Evolutionary conservation across 64 coral and sea anemone species (phyloP).

Genomic region (Astreopora myriophthalma): DNA sequence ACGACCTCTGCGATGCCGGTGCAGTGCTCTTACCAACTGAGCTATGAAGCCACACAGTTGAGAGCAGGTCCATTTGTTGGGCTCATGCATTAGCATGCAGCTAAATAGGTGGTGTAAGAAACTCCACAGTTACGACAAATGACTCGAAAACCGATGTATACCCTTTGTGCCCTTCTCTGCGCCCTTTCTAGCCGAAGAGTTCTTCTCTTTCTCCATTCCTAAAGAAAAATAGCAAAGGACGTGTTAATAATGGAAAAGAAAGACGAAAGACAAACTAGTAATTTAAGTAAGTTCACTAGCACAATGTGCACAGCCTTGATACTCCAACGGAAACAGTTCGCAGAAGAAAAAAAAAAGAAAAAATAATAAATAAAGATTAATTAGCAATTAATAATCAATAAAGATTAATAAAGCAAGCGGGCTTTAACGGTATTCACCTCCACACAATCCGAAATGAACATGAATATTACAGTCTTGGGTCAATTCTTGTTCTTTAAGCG

Average conservation of each 20-base stretch:
- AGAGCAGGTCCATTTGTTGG: too few species aligned
- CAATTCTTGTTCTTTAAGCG: slow-evolving; percentile 21
- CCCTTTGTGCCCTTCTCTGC: slow-evolving; percentile 39
- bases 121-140: not conserved
- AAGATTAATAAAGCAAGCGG: too few species aligned
- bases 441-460: not conserved
- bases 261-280: not conserved
- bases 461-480: slow-evolving; percentile 38
- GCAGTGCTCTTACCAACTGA: too few species aligned
- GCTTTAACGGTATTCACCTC: not conserved
- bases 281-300: not conserved
- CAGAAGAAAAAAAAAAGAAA: too few species aligned
- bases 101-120: too few species aligned
- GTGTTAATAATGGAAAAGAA: not conserved
- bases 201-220: slow-evolving; percentile 22
- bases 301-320: not conserved
- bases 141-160: not conserved
- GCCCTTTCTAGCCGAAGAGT: not conserved
- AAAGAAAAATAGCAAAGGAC: not conserved
- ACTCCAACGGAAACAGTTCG: not conserved
- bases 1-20: too few species aligned
- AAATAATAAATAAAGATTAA: too few species aligned
- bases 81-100: too few species aligned
- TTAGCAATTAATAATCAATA: too few species aligned
- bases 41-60: too few species aligned